phyloP scores from a whole-genome alignment of 2,797 vertebrate genomes.

The Hafferia zeledoni region DNA sequence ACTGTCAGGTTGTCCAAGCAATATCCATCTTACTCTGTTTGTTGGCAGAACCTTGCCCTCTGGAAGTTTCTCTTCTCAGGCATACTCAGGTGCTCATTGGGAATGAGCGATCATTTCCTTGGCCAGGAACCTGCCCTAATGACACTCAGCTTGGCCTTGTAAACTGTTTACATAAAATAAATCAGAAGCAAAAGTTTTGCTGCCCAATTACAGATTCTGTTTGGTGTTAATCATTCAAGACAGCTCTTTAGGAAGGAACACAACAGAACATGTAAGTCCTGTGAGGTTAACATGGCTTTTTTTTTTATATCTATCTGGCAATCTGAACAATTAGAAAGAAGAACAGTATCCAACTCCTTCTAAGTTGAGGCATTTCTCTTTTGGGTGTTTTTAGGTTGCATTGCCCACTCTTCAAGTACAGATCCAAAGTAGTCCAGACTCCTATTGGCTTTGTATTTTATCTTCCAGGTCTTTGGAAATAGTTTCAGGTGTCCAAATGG shows the following conservation, averaged over 20 bases:
- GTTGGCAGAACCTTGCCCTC: not conserved
- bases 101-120: not conserved
- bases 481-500: not conserved
- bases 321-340: not conserved
- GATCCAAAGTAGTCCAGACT: not conserved
- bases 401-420: not conserved
- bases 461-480: not conserved
- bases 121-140: not conserved
- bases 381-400: not conserved
- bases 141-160: not conserved
- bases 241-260: not conserved
- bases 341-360: not conserved
- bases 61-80: not conserved
- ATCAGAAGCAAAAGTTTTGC: not conserved
- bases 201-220: not conserved
- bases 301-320: not conserved
- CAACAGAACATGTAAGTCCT: not conserved
- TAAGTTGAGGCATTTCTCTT: not conserved
- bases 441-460: not conserved
- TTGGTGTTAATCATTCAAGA: not conserved
- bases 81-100: not conserved
- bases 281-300: not conserved
- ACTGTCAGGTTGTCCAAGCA: not conserved
- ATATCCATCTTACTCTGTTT: not conserved
- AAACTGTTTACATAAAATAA: not conserved